Base-by-base conservation (phyloP, 2,888 invertebrate species). In the Yponomeuta evonymella region DNA sequence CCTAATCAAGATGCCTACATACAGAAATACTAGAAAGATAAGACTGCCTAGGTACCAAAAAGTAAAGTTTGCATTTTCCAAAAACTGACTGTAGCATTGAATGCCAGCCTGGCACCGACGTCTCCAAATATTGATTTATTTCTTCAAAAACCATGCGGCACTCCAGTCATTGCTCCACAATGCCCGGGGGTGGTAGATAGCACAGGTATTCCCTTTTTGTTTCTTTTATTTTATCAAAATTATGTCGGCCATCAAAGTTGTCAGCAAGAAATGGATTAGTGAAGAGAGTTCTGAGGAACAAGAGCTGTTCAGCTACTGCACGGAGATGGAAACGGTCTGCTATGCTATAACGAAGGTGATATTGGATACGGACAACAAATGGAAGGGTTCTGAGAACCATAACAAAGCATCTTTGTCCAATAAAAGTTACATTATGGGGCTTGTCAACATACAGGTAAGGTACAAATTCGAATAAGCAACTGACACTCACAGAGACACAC, bases 251-350 rank as follows among this genome's bases (percentile, higher is more conserved):
- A 79, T 77, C 73, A 88, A 84, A 81, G 78, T 85, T 71, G 79
- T 81, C 48, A 83, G 81, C 74, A 89, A 86, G 73, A 90, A 89
- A 85, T 94, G 94, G 94, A 86, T 94, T 33, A 93, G 93, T 74
- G 85, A 92, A 70, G 93, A 94, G 78, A 87, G 87, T 1, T 79
- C 83, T 1, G 93, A 94, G 1, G 91, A 93, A 73, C 88, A 89
- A 72, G 88, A 86, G 58, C 76, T 93, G 43, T 94, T 93, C 77
- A 79, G 76, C 62, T 90, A 93, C 73, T 93, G 93, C 75, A 89
- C 86, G 71, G 90, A 93, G 75, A 88, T 94, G 81, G 90, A 92
- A 76, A 80, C 81, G 36, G 92, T 89, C 73, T 90, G 89, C 86
- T 83, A 87, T 86, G 82, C 88, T 75, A 82, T 90, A 36, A 90